phyloP scores from a whole-genome alignment of 1,140 invertebrate genomes.

The Pristionchus pacificus region DNA sequence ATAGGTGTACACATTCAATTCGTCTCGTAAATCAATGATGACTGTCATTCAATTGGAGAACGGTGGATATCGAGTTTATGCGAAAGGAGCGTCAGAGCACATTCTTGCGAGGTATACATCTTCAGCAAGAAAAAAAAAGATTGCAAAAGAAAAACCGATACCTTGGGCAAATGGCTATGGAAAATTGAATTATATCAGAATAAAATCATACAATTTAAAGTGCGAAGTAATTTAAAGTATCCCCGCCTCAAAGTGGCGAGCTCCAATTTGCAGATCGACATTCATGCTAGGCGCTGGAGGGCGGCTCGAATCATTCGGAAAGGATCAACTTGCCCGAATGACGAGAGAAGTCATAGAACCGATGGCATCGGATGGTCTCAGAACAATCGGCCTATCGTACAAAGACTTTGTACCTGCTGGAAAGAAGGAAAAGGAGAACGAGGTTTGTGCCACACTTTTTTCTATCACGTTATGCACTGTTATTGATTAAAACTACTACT shows the following conservation, averaged over 20 bases:
- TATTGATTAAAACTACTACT: too few species aligned
- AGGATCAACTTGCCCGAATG: conserved; percentile 73
- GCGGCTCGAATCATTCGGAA: conserved; percentile 76
- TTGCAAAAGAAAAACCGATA: too few species aligned
- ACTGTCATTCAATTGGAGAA: conserved; percentile 41
- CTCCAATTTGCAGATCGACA: too few species aligned
- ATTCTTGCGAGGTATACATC: conserved; percentile 38
- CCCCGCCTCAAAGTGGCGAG: too few species aligned
- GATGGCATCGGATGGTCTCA: conserved; percentile 94
- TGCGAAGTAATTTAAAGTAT: too few species aligned
- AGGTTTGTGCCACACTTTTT: too few species aligned
- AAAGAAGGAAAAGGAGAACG: conserved; percentile 38
- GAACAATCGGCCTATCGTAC: conserved; percentile 67
- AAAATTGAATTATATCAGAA: too few species aligned
- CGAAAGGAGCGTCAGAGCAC: conserved; percentile 58
- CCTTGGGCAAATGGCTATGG: too few species aligned
- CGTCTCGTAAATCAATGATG: conserved; percentile 56
- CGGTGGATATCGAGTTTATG: conserved; percentile 54
- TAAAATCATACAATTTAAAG: too few species aligned
- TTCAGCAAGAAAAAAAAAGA: too few species aligned
- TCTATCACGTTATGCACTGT: too few species aligned
- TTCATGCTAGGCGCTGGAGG: conserved; percentile 45
- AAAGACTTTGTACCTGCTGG: conserved; percentile 85
- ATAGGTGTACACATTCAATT: conserved; percentile 58
- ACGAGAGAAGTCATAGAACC: conserved; percentile 93